Evolutionary conservation across 2,797 vertebrate species (phyloP), one percentile per base, ranked within the genome.

Genomic region (Paratrypauchen microcephalus): DNA sequence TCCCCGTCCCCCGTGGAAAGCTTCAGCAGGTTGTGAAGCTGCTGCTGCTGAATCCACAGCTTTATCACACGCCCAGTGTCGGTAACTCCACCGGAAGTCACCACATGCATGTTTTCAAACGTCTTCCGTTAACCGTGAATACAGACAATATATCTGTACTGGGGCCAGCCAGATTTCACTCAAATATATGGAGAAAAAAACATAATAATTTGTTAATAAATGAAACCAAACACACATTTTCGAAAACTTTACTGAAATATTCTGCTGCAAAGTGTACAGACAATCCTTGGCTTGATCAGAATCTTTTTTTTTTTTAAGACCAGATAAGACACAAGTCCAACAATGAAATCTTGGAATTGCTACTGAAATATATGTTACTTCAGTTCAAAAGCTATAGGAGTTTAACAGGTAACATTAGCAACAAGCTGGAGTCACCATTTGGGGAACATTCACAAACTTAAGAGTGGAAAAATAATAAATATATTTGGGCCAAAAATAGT

Each of bases 401-500:
- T 65, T 48, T 50, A 76, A n/a, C 70, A 71, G 56, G 52, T 28
- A 60, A 79, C 60, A 57, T 41, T 56, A 23, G 75, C 60, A n/a
- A n/a, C 39, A 68, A 4, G 12, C 9, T 60, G 36, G 36, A 15
- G 60, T 41, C 5, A 62, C n/a, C 60, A 3, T 21, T 13, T 13
- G 12, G 32, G 60, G 12, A 45, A 36, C 32, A 62, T 62, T 62
- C 36, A 23, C 60, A 23, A 45, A 23, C 60, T 45, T 7, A 41
- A 62, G n/a, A 15, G 11, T 23, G 60, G 60, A 62, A 62, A 62
- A 41, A 76, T 88, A 87, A 92, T 90, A 92, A 91, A 92, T 91
- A 91, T 89, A 92, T 87, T 89, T 83, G 86, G 73, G 83, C 75
- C 83, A 90, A 88, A 91, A 87, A 90, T 81, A 87, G 76, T 68